Evolutionary conservation across 2,888 invertebrate species (phyloP), one percentile per base, ranked within the genome.

Genomic region (Girardia tigrina): DNA sequence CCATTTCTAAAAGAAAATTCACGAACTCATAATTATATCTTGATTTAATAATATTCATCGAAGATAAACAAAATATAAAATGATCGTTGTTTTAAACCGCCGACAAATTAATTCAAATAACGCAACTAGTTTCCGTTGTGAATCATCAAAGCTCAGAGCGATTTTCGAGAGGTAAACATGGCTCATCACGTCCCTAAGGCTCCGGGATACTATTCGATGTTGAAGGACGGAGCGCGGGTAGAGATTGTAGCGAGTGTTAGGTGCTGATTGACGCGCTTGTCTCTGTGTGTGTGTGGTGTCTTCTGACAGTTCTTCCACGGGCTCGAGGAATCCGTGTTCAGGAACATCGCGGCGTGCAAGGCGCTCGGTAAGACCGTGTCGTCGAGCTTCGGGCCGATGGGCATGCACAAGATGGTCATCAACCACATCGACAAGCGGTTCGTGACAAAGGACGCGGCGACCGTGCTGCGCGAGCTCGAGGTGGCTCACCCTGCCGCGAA

Each of bases 351-450:
- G 80, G 95, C 97, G 26, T 97, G 97, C 85, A 92, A 92, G 84
- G 91, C 95, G 82, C 91, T 98, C 81, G 89, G 94, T 0, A 90
- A 91, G 81, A 94, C 93, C 78, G 90, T 95, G 27, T 89, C 91
- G 78, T 91, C 95, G 26, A 92, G 95, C 0, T 98, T 93, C 85
- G 98, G 98, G 0, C 98, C 98, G 8, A 28, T 77, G 86, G 87
- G 87, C 75, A 86, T 87, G 81, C 98, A 98, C 85, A 98, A 98
- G 87, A 95, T 98, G 91, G 90, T 98, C 27, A 97, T 98, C 77
- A 99, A 98, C 86, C 95, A 98, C 83, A 88, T 99, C 79, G 95
- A 95, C 82, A 98, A 98, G 82, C 89, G 97, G 80, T 98, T 97
- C 86, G 92, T 99, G 1, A 98, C 98, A 0, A 97, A 93, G 84